Evolutionary conservation across 2,797 vertebrate genomes (phyloP).

Genomic region (Channa striata): DNA sequence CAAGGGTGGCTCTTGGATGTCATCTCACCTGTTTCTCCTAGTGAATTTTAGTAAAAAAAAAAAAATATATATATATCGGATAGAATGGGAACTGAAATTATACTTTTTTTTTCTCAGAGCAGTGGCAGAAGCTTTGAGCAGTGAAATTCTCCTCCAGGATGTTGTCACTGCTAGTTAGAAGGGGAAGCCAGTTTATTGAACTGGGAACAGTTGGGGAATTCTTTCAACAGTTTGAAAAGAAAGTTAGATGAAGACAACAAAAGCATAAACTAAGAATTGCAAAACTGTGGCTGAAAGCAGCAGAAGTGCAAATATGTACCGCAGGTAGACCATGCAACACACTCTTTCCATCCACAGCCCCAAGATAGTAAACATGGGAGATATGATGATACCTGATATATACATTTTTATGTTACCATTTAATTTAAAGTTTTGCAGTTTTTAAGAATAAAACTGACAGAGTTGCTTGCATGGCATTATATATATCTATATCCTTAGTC

Average conservation of each 20-base stretch:
- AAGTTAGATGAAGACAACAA: not conserved
- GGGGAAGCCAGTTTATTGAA: not conserved
- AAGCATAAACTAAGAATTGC: not conserved
- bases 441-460: not conserved
- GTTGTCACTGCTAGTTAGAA: not conserved
- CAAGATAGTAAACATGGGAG: too few species aligned
- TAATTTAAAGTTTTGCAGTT: not conserved
- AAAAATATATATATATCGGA: too few species aligned
- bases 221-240: not conserved
- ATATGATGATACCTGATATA: too few species aligned
- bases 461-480: not conserved
- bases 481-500: not conserved
- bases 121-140: too few species aligned
- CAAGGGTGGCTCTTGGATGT: too few species aligned
- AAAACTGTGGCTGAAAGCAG: not conserved
- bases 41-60: too few species aligned
- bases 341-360: too few species aligned
- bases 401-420: not conserved
- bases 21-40: too few species aligned
- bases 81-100: too few species aligned
- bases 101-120: too few species aligned
- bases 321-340: not conserved
- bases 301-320: not conserved
- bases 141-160: too few species aligned
- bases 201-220: not conserved